phyloP scores from a whole-genome alignment of 2,113 vertebrate genomes.

The Eubucco bourcierii region DNA sequence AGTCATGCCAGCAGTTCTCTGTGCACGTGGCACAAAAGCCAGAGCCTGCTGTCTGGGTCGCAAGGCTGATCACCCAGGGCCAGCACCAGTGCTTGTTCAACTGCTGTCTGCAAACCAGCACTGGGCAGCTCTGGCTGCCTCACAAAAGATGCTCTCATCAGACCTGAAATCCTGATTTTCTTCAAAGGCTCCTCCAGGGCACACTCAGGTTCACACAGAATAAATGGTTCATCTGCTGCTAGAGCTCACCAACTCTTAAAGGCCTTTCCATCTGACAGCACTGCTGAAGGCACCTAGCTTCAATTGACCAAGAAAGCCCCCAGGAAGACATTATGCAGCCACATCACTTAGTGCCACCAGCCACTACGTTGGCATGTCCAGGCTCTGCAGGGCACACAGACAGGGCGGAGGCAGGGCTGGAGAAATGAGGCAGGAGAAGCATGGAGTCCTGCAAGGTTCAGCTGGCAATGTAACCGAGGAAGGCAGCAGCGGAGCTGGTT shows the following conservation, averaged over 20 bases:
- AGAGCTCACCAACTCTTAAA: not conserved
- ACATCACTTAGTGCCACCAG: not conserved
- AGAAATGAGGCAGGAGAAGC: not conserved
- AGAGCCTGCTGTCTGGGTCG: not conserved
- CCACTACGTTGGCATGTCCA: rapidly evolving
- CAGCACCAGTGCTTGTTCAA: not conserved
- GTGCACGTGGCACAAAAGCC: not conserved
- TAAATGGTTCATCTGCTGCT: not conserved
- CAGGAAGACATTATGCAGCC: not conserved
- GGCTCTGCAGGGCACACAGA: not conserved
- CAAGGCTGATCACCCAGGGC: not conserved
- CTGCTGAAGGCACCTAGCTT: not conserved
- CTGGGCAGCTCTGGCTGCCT: not conserved
- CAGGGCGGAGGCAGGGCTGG: not conserved
- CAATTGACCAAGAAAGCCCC: not conserved
- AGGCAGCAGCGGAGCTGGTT: not conserved
- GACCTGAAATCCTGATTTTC: not conserved
- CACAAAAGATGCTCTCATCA: not conserved
- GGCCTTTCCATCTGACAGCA: not conserved
- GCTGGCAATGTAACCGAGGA: not conserved
- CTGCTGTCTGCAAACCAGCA: not conserved
- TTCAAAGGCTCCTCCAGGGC: not conserved
- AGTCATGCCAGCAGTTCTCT: not conserved
- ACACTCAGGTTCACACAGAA: not conserved
- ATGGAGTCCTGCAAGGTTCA: not conserved